Evolutionary conservation across 2,797 vertebrate genomes (phyloP).

Genomic region (Ficedula albicollis): DNA sequence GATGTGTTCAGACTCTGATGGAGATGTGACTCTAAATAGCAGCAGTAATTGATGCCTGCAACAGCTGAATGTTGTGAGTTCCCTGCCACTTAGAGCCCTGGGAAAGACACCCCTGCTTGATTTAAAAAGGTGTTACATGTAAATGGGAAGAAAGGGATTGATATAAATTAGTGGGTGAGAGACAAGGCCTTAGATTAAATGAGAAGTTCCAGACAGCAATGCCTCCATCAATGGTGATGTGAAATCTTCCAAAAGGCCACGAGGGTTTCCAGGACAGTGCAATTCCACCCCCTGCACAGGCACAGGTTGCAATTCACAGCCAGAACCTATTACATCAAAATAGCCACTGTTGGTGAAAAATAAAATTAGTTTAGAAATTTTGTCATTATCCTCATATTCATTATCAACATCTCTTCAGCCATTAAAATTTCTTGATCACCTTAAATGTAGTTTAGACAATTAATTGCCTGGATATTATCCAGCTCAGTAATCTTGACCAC

Average conservation of each 20-base stretch:
- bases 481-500: background rate
- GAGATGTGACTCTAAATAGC: background rate
- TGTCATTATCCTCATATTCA: background rate
- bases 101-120: background rate
- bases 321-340: background rate
- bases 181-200: background rate
- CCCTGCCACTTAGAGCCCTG: background rate
- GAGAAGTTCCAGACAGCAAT: background rate
- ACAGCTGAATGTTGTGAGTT: background rate
- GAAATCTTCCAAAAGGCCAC: background rate
- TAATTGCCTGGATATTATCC: background rate
- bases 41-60: slow-evolving; percentile 26
- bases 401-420: background rate
- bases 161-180: slow-evolving; percentile 25
- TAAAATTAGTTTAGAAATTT: background rate
- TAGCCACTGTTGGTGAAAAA: background rate
- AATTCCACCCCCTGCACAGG: background rate
- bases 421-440: background rate
- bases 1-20: background rate
- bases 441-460: background rate
- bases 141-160: slow-evolving; percentile 12
- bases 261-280: background rate
- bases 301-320: background rate
- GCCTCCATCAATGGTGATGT: background rate
- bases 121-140: slow-evolving; percentile 6